These are phyloP conservation scores for Drosophila pseudoobscura DNA, from an alignment of 1,140 invertebrate species.

Conservation along the genomic window DNA sequence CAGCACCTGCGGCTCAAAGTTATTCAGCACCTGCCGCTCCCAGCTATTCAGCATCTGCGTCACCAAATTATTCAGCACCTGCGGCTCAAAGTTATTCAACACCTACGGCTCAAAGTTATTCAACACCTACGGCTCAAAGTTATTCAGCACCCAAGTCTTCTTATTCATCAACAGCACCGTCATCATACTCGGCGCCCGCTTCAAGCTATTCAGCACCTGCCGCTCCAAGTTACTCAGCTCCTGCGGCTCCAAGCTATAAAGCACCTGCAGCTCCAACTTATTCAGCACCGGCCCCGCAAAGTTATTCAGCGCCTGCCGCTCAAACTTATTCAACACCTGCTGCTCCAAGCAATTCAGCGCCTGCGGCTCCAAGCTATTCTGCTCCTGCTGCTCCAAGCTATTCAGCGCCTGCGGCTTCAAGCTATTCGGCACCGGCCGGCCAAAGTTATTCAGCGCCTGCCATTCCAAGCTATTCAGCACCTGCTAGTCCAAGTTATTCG, in stretches of 20 bases:
- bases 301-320: slow-evolving; percentile 30
- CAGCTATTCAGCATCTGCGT: slow-evolving; percentile 30
- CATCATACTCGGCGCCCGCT: slow-evolving; percentile 5
- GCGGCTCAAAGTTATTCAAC: slow-evolving; percentile 13
- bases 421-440: slow-evolving; percentile 13
- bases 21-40: slow-evolving; percentile 19
- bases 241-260: slow-evolving; percentile 14
- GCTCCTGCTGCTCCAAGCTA: slow-evolving; percentile 11
- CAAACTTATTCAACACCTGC: slow-evolving; percentile 6
- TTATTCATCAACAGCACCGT: not conserved
- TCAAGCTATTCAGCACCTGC: slow-evolving; percentile 30
- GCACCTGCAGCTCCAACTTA: slow-evolving; percentile 9
- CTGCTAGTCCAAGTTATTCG: slow-evolving; percentile 18
- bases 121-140: slow-evolving; percentile 1
- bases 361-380: too few relatives aligned
- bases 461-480: slow-evolving; percentile 16
- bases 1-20: slow-evolving; percentile 11
- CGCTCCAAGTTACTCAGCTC: slow-evolving; percentile 13
- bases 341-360: slow-evolving; percentile 1
- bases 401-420: slow-evolving; percentile 21
- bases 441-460: slow-evolving; percentile 26
- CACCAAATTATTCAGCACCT: slow-evolving; percentile 31
- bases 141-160: slow-evolving; percentile 21
- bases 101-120: slow-evolving; percentile 13
- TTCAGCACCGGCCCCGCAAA: slow-evolving; percentile 17